phyloP scores from a whole-genome alignment of 1,140 invertebrate genomes.

The Tetramorium simillimum region DNA sequence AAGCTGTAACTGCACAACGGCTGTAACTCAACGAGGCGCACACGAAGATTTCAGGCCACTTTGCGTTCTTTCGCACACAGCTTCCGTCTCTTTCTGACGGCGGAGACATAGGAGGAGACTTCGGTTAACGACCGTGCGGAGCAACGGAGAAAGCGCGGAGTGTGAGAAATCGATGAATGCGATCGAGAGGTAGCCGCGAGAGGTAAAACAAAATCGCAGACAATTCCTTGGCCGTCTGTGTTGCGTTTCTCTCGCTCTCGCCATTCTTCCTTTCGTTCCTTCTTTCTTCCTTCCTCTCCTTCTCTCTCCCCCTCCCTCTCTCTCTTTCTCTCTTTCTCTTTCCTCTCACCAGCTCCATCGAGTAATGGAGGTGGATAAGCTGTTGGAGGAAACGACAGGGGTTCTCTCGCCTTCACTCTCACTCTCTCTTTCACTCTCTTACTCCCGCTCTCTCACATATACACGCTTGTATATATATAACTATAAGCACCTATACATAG shows the following conservation, averaged over 20 bases:
- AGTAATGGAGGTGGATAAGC: slow-evolving; percentile 81
- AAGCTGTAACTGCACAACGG: slow-evolving; percentile 57
- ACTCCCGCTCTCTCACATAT: not conserved
- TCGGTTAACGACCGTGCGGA: slow-evolving; percentile 43
- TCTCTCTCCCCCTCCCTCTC: not conserved
- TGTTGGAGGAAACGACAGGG: slow-evolving; percentile 72
- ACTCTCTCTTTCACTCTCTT: slow-evolving; percentile 27
- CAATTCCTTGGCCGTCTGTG: slow-evolving; percentile 75
- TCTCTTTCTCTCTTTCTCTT: slow-evolving; percentile 10
- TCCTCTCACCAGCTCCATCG: slow-evolving; percentile 52
- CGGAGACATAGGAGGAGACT: slow-evolving; percentile 57
- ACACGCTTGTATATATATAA: not conserved
- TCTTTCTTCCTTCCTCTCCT: not conserved
- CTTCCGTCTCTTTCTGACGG: slow-evolving; percentile 45
- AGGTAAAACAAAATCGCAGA: slow-evolving; percentile 82
- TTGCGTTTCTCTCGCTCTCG: slow-evolving; percentile 67
- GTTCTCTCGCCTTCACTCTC: slow-evolving; percentile 49
- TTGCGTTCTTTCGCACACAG: slow-evolving; percentile 69
- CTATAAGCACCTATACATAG: slow-evolving; percentile 23
- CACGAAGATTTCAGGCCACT: slow-evolving; percentile 73
- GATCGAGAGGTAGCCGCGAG: slow-evolving; percentile 80
- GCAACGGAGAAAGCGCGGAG: slow-evolving; percentile 69
- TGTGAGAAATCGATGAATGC: slow-evolving; percentile 85
- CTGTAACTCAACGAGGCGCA: slow-evolving; percentile 67
- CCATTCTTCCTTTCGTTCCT: slow-evolving; percentile 40